Base-by-base conservation (phyloP, 2,888 invertebrate species). In the Gymnosoma rotundatum region DNA sequence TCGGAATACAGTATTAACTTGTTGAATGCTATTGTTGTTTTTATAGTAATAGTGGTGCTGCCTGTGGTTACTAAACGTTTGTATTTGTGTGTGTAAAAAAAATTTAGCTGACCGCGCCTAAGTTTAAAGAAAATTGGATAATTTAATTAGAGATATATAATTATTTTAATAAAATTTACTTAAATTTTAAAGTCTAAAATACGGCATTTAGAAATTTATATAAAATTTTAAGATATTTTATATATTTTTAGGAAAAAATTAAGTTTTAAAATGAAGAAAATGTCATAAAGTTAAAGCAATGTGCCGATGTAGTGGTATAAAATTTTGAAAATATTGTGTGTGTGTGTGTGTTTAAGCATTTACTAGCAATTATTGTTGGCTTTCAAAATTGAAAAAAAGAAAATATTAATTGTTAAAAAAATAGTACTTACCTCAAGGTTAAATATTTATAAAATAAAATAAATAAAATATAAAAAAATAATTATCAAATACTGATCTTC, bases 31-130 rank as follows among this genome's bases (percentile, higher is more conserved):
- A 16, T 61, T 79, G 38, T 64, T 67, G 42, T 42, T 42, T 42
- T 12, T 42, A 42, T 42, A 12, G 42, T 42, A 45, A 60, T 42
- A 75, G 38, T 75, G 83, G 80, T 84, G 84, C 73, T 84, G 78
- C 73, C 73, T 32, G 32, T 8, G 76, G 56, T 38, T 72, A 61
- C 16, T 67, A 74, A 69, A 52, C 10, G 25, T 52, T 50, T 69
- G 12, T 50, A 12, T 42, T 54, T 48, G 25, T 32, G 52, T 38
- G 1, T 83, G 75, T 84, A 64, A 82, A 64, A 78, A 32, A 56
- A 50, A 76, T 32, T 63, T 63, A 79, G 83, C 70, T 83, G 87
- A 87, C 87, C 87, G 87, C 87, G 84, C 87, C 87, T 87, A 86
- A 80, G 83, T 85, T 76, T 85, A 48, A 50, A 54, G 63, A 76